phyloP scores from a whole-genome alignment of 1,140 invertebrate genomes.

The Solenopsis invicta region DNA sequence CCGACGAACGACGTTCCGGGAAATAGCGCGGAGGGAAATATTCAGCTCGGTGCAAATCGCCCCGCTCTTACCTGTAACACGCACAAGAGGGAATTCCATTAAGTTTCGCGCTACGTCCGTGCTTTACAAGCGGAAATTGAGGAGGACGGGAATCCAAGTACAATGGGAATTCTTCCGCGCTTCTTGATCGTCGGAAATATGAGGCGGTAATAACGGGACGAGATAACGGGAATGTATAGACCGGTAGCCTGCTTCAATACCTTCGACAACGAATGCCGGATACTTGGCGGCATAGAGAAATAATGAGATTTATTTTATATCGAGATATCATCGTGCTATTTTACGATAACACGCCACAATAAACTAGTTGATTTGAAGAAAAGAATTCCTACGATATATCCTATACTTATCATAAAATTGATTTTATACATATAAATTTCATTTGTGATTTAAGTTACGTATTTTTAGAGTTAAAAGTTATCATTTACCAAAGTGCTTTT shows the following conservation, averaged over 20 bases:
- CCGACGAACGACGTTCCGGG: conserved; percentile 42
- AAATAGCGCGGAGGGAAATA: conserved; percentile 63
- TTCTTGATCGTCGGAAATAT: conserved; percentile 62
- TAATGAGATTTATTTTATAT: conserved; percentile 61
- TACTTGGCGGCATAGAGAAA: conserved; percentile 38
- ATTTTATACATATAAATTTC: conserved; percentile 3
- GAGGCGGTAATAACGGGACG: conserved; percentile 61
- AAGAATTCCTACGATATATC: background rate
- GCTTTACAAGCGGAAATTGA: conserved; percentile 62
- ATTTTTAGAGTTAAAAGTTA: background rate
- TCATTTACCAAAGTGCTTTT: background rate
- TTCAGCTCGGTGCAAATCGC: conserved; percentile 69
- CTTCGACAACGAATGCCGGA: conserved; percentile 42
- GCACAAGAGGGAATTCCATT: conserved; percentile 68
- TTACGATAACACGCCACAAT: background rate
- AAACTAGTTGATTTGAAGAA: background rate
- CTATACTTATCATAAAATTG: background rate
- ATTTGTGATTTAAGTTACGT: conserved; percentile 5
- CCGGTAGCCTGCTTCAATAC: conserved; percentile 17
- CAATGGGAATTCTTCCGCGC: conserved; percentile 61
- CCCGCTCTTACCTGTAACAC: conserved; percentile 76
- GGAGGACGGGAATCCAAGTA: conserved; percentile 56
- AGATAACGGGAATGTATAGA: conserved; percentile 58
- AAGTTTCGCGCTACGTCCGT: conserved; percentile 58
- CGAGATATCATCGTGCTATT: conserved; percentile 14